Evolutionary conservation across 2,113 vertebrate genomes (phyloP).

Genomic region (Meleagris gallopavo): DNA sequence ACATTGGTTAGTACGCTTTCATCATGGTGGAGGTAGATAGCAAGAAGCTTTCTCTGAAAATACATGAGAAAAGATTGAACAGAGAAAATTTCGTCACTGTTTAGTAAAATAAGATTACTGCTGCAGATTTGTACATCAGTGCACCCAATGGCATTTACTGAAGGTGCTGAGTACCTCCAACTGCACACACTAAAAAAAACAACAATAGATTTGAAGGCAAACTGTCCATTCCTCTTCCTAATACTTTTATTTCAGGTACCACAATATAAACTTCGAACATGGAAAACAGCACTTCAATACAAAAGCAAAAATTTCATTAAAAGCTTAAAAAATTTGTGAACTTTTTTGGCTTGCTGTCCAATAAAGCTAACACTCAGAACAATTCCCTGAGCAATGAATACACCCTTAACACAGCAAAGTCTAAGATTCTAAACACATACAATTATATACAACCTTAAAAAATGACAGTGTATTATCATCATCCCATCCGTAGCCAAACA

Average conservation of each 20-base stretch:
- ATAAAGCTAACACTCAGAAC: not conserved
- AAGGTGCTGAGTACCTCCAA: not conserved
- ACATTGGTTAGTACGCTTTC: slow-evolving; percentile 99
- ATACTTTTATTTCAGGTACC: slow-evolving; percentile 7
- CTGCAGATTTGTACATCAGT: not conserved
- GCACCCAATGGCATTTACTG: not conserved
- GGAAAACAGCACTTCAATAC: not conserved
- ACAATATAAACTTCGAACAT: not conserved
- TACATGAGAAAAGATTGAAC: slow-evolving; percentile 32
- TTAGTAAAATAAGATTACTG: not conserved
- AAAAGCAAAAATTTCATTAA: not conserved
- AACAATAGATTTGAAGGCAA: not conserved
- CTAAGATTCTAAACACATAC: not conserved
- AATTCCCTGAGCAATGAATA: not conserved
- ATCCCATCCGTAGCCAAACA: not conserved
- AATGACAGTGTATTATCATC: not conserved
- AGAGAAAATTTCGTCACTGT: not conserved
- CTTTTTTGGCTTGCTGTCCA: not conserved
- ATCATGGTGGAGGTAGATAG: slow-evolving; percentile 99
- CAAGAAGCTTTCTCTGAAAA: slow-evolving; percentile 97
- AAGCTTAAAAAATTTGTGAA: not conserved
- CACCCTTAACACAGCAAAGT: not conserved
- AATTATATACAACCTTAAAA: not conserved
- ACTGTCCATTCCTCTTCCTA: not conserved
- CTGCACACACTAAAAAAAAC: not conserved